Conservation (phyloP, 35 echinoderm and acorn worm genomes). For the Lytechinus pictus region DNA sequence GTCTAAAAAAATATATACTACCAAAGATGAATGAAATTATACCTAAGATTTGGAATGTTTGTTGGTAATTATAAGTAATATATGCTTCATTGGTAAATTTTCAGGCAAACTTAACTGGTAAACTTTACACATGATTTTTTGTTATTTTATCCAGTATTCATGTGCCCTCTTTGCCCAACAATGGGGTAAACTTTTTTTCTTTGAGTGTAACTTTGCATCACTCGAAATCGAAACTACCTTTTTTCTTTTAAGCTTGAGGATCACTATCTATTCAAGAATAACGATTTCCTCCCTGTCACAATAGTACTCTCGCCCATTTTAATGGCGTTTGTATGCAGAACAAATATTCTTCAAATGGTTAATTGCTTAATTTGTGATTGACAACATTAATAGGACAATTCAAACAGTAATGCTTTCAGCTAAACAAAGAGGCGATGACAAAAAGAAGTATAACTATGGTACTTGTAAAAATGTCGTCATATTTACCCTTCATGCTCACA, state of each 20-base stretch:
- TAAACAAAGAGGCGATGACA: slow-evolving; percentile 1
- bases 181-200: too few species aligned
- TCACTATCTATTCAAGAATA: not conserved
- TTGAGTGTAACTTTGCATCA: not conserved
- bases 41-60: too few species aligned
- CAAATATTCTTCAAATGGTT: not conserved
- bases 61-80: too few species aligned
- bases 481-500: not conserved
- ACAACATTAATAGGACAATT: slow-evolving; percentile 19
- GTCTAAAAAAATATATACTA: too few species aligned
- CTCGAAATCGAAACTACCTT: not conserved
- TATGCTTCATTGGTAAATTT: too few species aligned
- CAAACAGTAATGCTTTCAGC: not conserved
- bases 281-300: not conserved
- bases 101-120: too few species aligned
- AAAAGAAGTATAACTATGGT: not conserved
- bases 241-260: not conserved
- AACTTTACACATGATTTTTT: too few species aligned
- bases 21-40: too few species aligned
- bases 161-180: too few species aligned
- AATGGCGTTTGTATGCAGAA: not conserved
- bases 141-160: too few species aligned
- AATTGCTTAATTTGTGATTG: not conserved
- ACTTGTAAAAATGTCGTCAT: not conserved
- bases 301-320: not conserved